Evolutionary conservation across 2,797 vertebrate genomes (phyloP).

Genomic region (Orientallactaga sibirica): DNA sequence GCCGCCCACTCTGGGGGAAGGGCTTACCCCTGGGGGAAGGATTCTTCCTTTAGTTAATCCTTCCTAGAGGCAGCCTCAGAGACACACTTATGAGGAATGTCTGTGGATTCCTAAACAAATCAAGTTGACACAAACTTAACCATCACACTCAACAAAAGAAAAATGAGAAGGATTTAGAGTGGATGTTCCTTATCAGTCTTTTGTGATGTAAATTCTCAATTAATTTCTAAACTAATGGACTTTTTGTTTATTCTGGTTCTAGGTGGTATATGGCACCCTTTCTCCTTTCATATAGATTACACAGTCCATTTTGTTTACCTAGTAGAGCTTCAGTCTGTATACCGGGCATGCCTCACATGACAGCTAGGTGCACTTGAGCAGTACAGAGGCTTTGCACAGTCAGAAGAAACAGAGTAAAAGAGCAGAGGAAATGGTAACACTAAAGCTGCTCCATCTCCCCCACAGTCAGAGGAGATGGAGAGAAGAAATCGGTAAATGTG

Average conservation of each 20-base stretch:
- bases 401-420: neutral
- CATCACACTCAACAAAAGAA: neutral
- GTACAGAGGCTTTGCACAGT: neutral
- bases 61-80: too few species aligned
- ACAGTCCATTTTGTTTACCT: neutral
- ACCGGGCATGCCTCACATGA: too few species aligned
- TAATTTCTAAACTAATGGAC: constrained; percentile 36
- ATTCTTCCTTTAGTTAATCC: too few species aligned
- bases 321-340: neutral
- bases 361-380: neutral
- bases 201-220: neutral
- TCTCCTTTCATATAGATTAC: neutral
- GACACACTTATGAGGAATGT: too few species aligned
- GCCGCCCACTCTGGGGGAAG: too few species aligned
- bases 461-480: neutral
- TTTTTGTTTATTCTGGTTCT: neutral
- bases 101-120: too few species aligned
- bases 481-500: neutral
- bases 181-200: neutral
- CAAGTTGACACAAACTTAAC: too few species aligned
- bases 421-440: neutral
- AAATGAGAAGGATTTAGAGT: neutral
- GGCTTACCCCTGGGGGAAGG: too few species aligned
- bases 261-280: neutral
- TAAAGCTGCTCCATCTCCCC: neutral